A percentile compares a stretch with the other conserved stretches of the same genome.
Evolutionary conservation across 1,140 invertebrate species (phyloP).

Genomic region (Macrostomum lignano): DNA sequence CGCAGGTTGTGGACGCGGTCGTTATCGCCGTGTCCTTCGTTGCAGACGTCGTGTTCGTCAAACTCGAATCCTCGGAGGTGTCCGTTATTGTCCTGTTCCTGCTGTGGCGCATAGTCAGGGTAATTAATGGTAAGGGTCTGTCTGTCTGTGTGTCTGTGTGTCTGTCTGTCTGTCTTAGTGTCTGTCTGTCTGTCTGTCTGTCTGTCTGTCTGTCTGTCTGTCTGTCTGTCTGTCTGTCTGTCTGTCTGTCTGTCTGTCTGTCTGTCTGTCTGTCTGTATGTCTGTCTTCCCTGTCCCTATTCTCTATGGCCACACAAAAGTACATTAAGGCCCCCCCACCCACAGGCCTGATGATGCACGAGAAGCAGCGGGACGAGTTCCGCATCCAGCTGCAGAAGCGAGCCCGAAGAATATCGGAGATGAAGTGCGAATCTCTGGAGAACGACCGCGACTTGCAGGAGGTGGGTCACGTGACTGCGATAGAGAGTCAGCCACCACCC

Average conservation of each 20-base stretch:
- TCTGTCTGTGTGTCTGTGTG: neutral
- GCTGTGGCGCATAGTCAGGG: slow-evolving; percentile 9
- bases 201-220: neutral
- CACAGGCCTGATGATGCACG: slow-evolving; percentile 6
- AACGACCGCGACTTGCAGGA: slow-evolving; percentile 4
- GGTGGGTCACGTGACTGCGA: no score
- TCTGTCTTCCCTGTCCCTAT: no score
- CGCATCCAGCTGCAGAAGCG: slow-evolving; percentile 7
- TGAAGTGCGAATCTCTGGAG: slow-evolving; percentile 5
- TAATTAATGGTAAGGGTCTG: slow-evolving; percentile 9
- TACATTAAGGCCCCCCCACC: no score
- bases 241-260: no score
- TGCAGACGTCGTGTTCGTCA: slow-evolving; percentile 8
- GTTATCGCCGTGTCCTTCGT: slow-evolving; percentile 8
- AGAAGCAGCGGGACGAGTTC: slow-evolving; percentile 7
- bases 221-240: no score
- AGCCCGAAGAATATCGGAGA: slow-evolving; percentile 6
- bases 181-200: neutral
- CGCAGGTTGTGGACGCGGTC: slow-evolving; percentile 10
- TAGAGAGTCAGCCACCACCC: no score
- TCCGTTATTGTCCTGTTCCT: slow-evolving; percentile 8
- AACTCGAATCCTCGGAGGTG: slow-evolving; percentile 7
- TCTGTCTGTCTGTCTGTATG: no score
- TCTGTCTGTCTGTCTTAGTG: neutral
- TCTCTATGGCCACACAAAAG: no score